Evolutionary conservation across 2,113 vertebrate species (phyloP).

Genomic region (Gallinago media): DNA sequence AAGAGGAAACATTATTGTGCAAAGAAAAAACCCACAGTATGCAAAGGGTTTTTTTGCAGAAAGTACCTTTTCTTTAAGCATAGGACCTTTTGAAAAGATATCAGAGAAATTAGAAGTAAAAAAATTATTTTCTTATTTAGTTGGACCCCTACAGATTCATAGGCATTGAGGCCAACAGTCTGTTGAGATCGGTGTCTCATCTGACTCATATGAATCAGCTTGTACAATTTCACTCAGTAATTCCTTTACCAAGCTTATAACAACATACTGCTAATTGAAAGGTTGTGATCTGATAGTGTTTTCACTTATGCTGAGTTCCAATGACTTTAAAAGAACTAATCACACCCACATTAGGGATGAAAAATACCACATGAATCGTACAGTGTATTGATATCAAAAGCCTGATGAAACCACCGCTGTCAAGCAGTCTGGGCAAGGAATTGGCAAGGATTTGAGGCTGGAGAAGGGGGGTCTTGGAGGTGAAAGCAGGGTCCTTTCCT

Average conservation of each 20-base stretch:
- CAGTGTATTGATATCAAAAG: background rate
- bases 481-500: background rate
- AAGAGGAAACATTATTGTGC: background rate
- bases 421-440: background rate
- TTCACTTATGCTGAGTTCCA: background rate
- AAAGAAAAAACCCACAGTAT: background rate
- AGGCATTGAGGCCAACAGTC: background rate
- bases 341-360: background rate
- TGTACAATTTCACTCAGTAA: background rate
- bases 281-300: background rate
- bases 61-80: background rate
- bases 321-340: background rate
- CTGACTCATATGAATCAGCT: background rate
- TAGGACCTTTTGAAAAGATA: background rate
- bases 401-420: background rate
- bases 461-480: background rate
- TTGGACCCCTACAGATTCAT: background rate
- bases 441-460: background rate
- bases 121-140: background rate
- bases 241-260: background rate
- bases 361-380: background rate
- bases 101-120: background rate
- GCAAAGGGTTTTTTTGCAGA: background rate
- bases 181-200: background rate
- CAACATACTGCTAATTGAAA: background rate